Percentiles rank a stretch among this genome's conserved stretches.
These are phyloP conservation scores for Lycophotia porphyrea DNA, from an alignment of 2,888 invertebrate genomes.

Conservation along the genomic window DNA sequence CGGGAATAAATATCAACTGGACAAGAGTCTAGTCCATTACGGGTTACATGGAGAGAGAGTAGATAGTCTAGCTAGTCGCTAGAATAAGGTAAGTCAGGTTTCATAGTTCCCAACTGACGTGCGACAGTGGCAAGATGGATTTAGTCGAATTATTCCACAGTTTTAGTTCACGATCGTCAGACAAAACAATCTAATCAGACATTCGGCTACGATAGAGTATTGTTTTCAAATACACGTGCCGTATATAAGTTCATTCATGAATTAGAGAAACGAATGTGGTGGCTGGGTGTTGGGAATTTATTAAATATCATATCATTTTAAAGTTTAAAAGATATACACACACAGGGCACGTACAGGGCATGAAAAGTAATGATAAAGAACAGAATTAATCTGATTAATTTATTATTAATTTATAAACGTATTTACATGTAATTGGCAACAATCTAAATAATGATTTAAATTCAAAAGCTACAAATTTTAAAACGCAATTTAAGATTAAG, in stretches of 20 bases:
- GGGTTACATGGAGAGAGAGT: constrained; percentile 27
- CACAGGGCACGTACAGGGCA: too few relatives aligned
- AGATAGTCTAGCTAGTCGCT: background rate
- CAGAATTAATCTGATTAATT: constrained; percentile 39
- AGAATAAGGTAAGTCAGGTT: constrained; percentile 33
- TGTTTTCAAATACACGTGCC: constrained; percentile 14
- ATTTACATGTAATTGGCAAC: constrained; percentile 54
- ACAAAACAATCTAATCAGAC: constrained; percentile 30
- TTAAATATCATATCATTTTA: background rate
- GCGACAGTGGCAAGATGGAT: constrained; percentile 3
- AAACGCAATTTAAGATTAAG: constrained; percentile 88
- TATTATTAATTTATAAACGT: constrained; percentile 28
- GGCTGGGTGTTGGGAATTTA: background rate
- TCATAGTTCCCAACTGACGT: constrained; percentile 8
- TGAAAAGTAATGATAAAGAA: background rate
- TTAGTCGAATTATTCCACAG: background rate
- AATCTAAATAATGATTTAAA: constrained; percentile 77
- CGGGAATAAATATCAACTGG: constrained; percentile 36
- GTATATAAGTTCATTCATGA: constrained; percentile 5
- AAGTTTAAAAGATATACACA: constrained; percentile 1
- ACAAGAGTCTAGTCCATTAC: constrained; percentile 25
- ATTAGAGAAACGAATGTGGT: background rate
- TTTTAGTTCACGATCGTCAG: constrained; percentile 14
- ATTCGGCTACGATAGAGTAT: constrained; percentile 29
- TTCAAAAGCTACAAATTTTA: constrained; percentile 80